Conservation (phyloP, 2,113 vertebrate genomes). For the Xiphophorus hellerii region DNA sequence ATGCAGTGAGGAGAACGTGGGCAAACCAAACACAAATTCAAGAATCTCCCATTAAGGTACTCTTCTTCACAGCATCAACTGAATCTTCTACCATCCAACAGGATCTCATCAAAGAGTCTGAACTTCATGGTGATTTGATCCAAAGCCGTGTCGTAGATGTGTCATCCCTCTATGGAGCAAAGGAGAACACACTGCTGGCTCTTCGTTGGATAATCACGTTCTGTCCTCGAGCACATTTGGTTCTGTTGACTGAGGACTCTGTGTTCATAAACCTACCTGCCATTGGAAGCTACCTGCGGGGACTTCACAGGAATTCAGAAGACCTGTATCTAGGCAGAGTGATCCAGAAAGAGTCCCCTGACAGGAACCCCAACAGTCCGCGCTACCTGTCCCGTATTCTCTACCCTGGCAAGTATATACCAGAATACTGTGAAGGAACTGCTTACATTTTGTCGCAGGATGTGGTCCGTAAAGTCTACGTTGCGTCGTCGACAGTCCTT, state of each 20-base stretch:
- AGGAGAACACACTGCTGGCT: conserved; percentile 79
- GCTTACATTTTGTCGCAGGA: conserved; percentile 88
- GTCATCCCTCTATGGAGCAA: conserved; percentile 68
- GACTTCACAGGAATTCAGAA: conserved; percentile 81
- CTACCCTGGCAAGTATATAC: conserved; percentile 83
- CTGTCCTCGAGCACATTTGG: conserved; percentile 85
- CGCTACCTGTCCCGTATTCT: conserved; percentile 76
- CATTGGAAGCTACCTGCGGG: conserved; percentile 83
- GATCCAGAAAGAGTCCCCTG: conserved; percentile 80
- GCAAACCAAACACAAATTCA: conserved; percentile 80
- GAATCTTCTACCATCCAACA: conserved; percentile 67
- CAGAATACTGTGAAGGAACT: conserved; percentile 85
- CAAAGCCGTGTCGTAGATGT: conserved; percentile 82
- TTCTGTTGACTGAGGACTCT: conserved; percentile 84
- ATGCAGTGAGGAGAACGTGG: conserved; percentile 86
- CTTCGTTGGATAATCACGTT: conserved; percentile 86
- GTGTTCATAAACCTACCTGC: conserved; percentile 84
- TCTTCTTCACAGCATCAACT: conserved; percentile 86
- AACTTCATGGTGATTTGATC: conserved; percentile 82
- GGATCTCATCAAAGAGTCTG: conserved; percentile 77
- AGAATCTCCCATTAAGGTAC: conserved; percentile 67
- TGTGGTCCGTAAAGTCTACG: conserved; percentile 85
- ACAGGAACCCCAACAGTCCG: conserved; percentile 78
- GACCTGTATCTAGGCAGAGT: conserved; percentile 88
- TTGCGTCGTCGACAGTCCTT: conserved; percentile 74